Evolutionary conservation across 2,888 invertebrate species (phyloP), one percentile per base, ranked within the genome.

Genomic region (Caenorhabditis afra): DNA sequence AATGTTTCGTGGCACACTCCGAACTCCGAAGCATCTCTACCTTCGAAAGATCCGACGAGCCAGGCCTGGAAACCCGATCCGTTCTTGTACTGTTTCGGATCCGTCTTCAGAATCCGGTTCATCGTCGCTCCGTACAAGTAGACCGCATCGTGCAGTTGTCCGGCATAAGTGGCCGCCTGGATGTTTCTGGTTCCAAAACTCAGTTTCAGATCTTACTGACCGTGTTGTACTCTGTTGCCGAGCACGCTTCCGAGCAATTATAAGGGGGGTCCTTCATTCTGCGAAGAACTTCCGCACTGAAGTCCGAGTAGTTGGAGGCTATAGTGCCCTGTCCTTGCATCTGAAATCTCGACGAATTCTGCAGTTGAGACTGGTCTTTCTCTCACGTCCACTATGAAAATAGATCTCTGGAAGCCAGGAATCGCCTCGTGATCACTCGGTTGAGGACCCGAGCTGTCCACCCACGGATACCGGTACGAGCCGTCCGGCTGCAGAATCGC

Each of bases 211-310:
- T 37, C 14, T 12, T 16, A n/a, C 37, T 47, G 29, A 65, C 73
- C 18, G 50, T 53, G 14, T 68, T 68, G 58, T 64, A 76, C 18
- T 57, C 53, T 16, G 57, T 12, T 12, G 50, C 62, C 12, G 55
- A 11, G 44, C 84, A 84, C 1, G 70, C 80, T 0, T 58, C 64
- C 1, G 67, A 78, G 49, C 84, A 86, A 50, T 79, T 78, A 41
- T 85, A 86, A 0, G 86, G 86, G 14, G 79, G 62, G 3, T 81
- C 66, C 12, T 70, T 76, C 76, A 84, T 85, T 61, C 83, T 29
- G 22, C 50, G 55, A 44, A 83, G 68, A 3, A 84, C 82, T 66
- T 83, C 68, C 8, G 77, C 50, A 12, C 68, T 67, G 50, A 84
- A 83, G 14, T 11, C 39, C 20, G 70, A 68, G 62, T 79, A 77